These are phyloP conservation scores for Botia kubotai DNA, from an alignment of 2,797 vertebrate species.

Conservation along the genomic window DNA sequence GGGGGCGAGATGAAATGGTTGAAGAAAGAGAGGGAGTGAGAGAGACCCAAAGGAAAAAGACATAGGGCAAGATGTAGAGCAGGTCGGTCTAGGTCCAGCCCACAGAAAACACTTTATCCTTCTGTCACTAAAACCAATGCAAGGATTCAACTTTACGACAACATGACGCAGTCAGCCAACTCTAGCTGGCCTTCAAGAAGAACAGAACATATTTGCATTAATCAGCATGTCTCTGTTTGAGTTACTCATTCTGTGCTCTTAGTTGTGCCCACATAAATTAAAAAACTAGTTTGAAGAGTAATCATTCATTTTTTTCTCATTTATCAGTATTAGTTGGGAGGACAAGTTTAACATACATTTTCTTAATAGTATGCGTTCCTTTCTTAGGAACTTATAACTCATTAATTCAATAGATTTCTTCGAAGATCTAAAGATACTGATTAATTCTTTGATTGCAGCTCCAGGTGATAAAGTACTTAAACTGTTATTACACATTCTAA, in stretches of 20 bases:
- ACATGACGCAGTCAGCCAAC: constrained; percentile 31
- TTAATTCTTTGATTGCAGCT: background rate
- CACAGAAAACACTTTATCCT: constrained; percentile 50
- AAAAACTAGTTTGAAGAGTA: constrained; percentile 11
- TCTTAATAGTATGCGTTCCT: background rate
- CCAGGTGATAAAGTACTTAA: background rate
- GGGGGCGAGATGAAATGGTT: constrained; percentile 50
- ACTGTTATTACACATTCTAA: background rate
- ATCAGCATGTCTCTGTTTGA: constrained; percentile 44
- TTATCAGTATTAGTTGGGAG: background rate
- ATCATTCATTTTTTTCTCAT: background rate
- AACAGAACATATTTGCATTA: constrained; percentile 41
- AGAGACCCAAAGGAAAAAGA: constrained; percentile 23
- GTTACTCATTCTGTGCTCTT: constrained; percentile 41
- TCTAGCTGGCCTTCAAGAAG: constrained; percentile 48
- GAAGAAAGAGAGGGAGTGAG: constrained; percentile 28
- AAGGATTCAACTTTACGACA: constrained; percentile 36
- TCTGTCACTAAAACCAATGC: constrained; percentile 37
- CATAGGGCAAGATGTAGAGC: constrained; percentile 22
- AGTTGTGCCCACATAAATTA: constrained; percentile 48
- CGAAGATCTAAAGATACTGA: background rate
- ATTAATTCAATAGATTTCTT: background rate
- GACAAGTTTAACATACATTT: background rate
- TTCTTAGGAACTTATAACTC: background rate
- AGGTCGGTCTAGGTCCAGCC: constrained; percentile 39